Evolutionary conservation across 2,888 invertebrate genomes (phyloP).

Genomic region (Druceiella hillmani): DNA sequence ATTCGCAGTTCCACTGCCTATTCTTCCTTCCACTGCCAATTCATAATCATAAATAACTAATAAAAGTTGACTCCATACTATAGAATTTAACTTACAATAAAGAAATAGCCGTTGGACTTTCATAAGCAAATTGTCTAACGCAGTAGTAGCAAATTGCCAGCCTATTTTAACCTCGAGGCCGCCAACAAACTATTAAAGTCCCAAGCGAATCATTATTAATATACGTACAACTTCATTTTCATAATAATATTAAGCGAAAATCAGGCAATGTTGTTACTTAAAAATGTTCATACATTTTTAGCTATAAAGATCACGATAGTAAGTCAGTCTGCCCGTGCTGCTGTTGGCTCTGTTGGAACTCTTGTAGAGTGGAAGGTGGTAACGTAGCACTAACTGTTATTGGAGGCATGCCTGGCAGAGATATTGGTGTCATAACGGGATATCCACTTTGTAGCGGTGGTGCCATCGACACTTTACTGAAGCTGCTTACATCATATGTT

Average conservation of each 20-base stretch:
- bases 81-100: no score
- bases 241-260: background rate
- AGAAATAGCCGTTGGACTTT: no score
- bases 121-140: no score
- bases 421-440: conserved; percentile 61
- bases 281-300: background rate
- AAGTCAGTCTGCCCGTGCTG: conserved; percentile 44
- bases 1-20: no score
- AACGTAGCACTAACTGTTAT: conserved; percentile 70
- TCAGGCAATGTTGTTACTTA: background rate
- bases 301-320: conserved; percentile 37
- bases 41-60: no score
- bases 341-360: conserved; percentile 46
- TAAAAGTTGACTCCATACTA: no score
- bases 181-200: no score
- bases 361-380: conserved; percentile 56
- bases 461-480: conserved; percentile 34
- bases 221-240: no score
- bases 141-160: no score
- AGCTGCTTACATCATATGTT: conserved; percentile 44
- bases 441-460: conserved; percentile 36
- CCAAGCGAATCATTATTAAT: no score
- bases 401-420: conserved; percentile 73
- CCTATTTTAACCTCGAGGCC: no score
- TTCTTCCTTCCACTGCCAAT: no score